Conservation (phyloP, 2,797 vertebrate genomes). For the Lepus oiostolus region DNA sequence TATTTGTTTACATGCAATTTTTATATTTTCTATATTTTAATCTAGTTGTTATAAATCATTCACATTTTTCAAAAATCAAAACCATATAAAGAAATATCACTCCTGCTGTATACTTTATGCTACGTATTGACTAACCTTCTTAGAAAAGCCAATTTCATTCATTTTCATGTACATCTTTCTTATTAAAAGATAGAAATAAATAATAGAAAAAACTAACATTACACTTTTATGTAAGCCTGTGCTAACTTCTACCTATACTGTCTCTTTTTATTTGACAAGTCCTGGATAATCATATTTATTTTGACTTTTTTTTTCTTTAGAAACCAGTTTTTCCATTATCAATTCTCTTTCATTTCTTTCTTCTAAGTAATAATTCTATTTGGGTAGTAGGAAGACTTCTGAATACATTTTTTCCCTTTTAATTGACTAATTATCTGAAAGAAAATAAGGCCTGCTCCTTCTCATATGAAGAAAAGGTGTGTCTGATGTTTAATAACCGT, state of each 20-base stretch:
- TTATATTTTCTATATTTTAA: background rate
- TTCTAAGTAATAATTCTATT: background rate
- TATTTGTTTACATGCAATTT: slow-evolving; percentile 26
- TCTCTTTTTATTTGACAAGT: slow-evolving; percentile 16
- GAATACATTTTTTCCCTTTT: background rate
- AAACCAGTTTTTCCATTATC: background rate
- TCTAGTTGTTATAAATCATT: slow-evolving; percentile 34
- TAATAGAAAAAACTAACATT: background rate
- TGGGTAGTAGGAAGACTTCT: background rate
- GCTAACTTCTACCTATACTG: background rate
- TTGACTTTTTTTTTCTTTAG: background rate
- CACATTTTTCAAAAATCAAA: slow-evolving; percentile 38
- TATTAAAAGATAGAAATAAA: slow-evolving; percentile 5
- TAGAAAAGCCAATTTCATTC: background rate
- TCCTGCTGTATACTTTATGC: background rate
- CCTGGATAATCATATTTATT: slow-evolving; percentile 27
- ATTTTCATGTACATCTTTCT: slow-evolving; percentile 24
- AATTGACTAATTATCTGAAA: slow-evolving; percentile 34
- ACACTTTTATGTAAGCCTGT: background rate
- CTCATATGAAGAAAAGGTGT: background rate
- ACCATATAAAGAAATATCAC: background rate
- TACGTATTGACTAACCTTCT: background rate
- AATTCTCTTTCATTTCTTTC: slow-evolving; percentile 37
- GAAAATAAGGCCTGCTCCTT: background rate
- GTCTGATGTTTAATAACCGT: background rate